A percentile compares a stretch with the other conserved stretches of the same genome.
phyloP scores from a whole-genome alignment of 2,888 invertebrate species.

The Chloromyia formosa region DNA sequence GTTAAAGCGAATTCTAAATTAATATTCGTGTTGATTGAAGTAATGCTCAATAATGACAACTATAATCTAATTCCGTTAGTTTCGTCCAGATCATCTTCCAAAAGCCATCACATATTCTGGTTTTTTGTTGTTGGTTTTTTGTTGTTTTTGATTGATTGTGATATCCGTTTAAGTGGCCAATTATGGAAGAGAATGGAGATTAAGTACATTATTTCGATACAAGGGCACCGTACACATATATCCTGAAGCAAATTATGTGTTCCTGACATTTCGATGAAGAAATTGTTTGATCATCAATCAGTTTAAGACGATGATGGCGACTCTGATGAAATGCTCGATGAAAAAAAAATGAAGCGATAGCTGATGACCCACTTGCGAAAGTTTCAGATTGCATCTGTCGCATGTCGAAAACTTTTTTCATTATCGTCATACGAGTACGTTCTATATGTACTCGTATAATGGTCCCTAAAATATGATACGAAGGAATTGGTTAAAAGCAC shows the following conservation, averaged over 20 bases:
- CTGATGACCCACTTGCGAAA: conserved; percentile 42
- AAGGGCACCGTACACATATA: background rate
- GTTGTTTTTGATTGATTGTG: conserved; percentile 22
- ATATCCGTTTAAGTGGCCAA: conserved; percentile 26
- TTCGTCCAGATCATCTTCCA: too few species aligned
- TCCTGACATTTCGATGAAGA: conserved; percentile 24
- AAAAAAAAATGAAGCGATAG: background rate
- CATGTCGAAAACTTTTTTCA: conserved; percentile 47
- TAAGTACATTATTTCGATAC: conserved; percentile 12
- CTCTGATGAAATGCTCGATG: background rate
- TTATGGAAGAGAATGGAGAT: background rate
- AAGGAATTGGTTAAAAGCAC: too few species aligned
- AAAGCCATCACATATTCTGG: background rate
- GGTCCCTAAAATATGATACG: too few species aligned
- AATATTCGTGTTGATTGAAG: too few species aligned
- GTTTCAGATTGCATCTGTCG: conserved; percentile 47
- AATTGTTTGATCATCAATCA: conserved; percentile 31
- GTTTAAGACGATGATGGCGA: background rate
- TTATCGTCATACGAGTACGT: conserved; percentile 36
- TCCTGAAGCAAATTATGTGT: conserved; percentile 6
- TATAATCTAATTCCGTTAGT: too few species aligned
- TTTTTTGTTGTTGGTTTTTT: too few species aligned
- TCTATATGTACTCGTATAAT: too few species aligned
- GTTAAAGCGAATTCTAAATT: too few species aligned
- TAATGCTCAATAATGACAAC: too few species aligned